These are phyloP conservation scores for Chelonus insularis DNA, from an alignment of 1,140 invertebrate genomes.

Conservation along the genomic window DNA sequence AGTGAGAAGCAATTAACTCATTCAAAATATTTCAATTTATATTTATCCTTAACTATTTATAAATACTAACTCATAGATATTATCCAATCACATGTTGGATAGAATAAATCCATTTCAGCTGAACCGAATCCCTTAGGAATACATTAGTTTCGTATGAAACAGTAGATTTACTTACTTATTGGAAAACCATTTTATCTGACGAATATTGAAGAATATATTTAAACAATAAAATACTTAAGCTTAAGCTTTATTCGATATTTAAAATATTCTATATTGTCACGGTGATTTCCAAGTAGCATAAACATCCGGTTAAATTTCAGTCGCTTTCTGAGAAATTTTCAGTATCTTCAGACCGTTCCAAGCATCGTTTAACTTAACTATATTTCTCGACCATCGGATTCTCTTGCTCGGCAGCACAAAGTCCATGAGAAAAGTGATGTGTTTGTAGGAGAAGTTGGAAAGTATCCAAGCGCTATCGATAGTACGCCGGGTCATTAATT, in stretches of 20 bases:
- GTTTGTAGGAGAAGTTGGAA: conserved; percentile 20
- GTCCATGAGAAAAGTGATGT: conserved; percentile 17
- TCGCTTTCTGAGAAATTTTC: conserved; percentile 11
- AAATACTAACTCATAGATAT: too few relatives aligned
- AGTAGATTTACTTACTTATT: too few relatives aligned
- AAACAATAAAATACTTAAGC: not conserved
- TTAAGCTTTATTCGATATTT: not conserved
- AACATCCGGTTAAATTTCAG: conserved; percentile 20
- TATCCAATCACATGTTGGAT: too few relatives aligned
- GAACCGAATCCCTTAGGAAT: too few relatives aligned
- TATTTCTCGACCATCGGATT: not conserved
- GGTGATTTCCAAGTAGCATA: conserved; percentile 17
- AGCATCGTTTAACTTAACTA: conserved; percentile 24
- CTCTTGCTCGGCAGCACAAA: not conserved
- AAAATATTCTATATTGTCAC: not conserved
- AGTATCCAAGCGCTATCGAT: conserved; percentile 21
- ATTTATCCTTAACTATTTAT: too few relatives aligned
- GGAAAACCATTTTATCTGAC: too few relatives aligned
- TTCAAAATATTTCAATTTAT: too few relatives aligned
- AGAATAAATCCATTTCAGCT: too few relatives aligned
- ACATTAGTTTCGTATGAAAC: too few relatives aligned
- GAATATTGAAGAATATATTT: not conserved
- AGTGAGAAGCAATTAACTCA: too few relatives aligned
- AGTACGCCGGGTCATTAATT: conserved; percentile 19
- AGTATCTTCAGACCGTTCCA: conserved; percentile 12